phyloP scores from a whole-genome alignment of 2,888 invertebrate species.

The Athalia rosae region DNA sequence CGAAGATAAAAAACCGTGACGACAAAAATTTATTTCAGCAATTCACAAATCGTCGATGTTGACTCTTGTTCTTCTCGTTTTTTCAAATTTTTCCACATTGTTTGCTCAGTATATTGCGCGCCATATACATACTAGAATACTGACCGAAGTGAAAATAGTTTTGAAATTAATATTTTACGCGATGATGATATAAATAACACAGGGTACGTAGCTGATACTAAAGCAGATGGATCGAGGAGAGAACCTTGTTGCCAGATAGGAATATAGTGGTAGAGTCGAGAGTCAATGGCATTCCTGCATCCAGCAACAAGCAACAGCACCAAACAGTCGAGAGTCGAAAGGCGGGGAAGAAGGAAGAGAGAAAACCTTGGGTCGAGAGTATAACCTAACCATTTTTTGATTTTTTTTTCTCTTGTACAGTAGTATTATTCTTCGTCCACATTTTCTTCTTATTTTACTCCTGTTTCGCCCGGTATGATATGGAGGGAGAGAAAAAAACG shows the following conservation, averaged over 20 bases:
- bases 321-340: constrained; percentile 53
- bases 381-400: not conserved
- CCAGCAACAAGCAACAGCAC: too few relatives aligned
- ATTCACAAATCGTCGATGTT: too few relatives aligned
- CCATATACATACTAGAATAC: too few relatives aligned
- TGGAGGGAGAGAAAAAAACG: constrained; percentile 36
- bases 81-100: too few relatives aligned
- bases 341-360: constrained; percentile 45
- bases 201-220: constrained; percentile 55
- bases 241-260: constrained; percentile 66
- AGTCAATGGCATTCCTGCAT: constrained; percentile 66
- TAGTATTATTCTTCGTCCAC: too few relatives aligned
- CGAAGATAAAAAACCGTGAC: too few relatives aligned
- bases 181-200: constrained; percentile 47
- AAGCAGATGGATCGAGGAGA: constrained; percentile 53
- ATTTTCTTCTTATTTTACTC: not conserved
- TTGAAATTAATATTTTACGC: too few relatives aligned
- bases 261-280: constrained; percentile 48
- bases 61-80: too few relatives aligned
- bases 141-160: too few relatives aligned
- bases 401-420: too few relatives aligned
- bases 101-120: too few relatives aligned
- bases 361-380: constrained; percentile 36
- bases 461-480: not conserved
- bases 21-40: too few relatives aligned